Evolutionary conservation across 2,888 invertebrate species (phyloP).

Genomic region (Tipula lateralis): DNA sequence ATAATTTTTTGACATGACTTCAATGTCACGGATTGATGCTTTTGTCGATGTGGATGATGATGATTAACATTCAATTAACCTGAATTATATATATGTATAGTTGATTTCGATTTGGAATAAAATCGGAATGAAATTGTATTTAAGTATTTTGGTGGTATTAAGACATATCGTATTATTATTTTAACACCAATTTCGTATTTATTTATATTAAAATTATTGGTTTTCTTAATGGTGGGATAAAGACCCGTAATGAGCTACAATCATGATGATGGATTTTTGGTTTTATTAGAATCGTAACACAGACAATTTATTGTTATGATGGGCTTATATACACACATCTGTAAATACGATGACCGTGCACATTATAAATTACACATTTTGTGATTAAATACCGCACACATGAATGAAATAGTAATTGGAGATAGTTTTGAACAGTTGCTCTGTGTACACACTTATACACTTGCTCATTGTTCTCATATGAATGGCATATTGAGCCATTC

Average conservation of each 20-base stretch:
- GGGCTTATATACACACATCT: background rate
- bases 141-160: background rate
- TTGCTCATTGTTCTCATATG: background rate
- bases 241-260: background rate
- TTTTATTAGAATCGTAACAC: background rate
- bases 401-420: background rate
- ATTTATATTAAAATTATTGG: background rate
- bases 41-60: background rate
- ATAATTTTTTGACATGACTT: background rate
- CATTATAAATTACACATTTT: background rate
- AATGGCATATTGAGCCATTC: background rate
- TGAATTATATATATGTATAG: background rate
- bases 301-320: background rate
- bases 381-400: background rate
- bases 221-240: background rate
- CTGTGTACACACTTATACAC: background rate
- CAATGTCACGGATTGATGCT: background rate
- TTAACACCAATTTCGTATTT: background rate
- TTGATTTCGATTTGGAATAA: background rate
- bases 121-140: background rate
- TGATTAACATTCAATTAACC: background rate
- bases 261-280: background rate
- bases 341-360: background rate
- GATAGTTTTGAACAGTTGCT: background rate
- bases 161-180: slow-evolving; percentile 24